Evolutionary conservation across 2,797 vertebrate genomes (phyloP), one percentile per base, ranked within the genome.

Genomic region (Lerista edwardsae): DNA sequence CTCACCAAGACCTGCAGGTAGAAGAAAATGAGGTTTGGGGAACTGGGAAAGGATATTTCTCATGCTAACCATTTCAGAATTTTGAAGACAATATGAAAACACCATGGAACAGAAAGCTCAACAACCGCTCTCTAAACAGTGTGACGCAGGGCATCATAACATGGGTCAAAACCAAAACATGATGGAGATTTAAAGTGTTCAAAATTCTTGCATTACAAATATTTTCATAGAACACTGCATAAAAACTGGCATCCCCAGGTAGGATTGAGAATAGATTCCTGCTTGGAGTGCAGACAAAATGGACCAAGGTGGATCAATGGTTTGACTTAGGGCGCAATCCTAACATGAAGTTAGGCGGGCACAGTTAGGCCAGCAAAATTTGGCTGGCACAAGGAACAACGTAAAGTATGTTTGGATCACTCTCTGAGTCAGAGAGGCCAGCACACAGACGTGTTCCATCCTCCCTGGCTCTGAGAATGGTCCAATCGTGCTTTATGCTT

Each of bases 1-100:
- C 83, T 90, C 93, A 0, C 86, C 88, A 7, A 93, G 91, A 94
- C 91, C 96, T 97, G 90, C 10, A 89, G n/a, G 90, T 0, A 39
- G 82, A 87, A 83, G 86, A 84, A 82, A 84, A 84, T 25, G 80
- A 29, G 27, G 17, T 10, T 23, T 41, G 12, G 6, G 25, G 19
- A 14, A 5, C 29, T 34, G 36, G 8, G 6, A 10, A 27, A 36
- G 11, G 19, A 39, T 47, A 47, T 86, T 64, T 1, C 11, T 19
- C 41, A 36, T 36, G 9, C 1, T 6, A 25, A 25, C 51, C 65
- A 64, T 47, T 73, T 79, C 34, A 81, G n/a, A 71, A 21, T 5
- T 44, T 17, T 25, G 72, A 3, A 61, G 2, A 15, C 36, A 41
- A 7, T 41, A 59, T 19, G 36, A 6, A 14, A 25, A 51, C 34